Evolutionary conservation across 1,140 invertebrate genomes (phyloP), one percentile per base, ranked within the genome.

Genomic region (Tribolium madens): DNA sequence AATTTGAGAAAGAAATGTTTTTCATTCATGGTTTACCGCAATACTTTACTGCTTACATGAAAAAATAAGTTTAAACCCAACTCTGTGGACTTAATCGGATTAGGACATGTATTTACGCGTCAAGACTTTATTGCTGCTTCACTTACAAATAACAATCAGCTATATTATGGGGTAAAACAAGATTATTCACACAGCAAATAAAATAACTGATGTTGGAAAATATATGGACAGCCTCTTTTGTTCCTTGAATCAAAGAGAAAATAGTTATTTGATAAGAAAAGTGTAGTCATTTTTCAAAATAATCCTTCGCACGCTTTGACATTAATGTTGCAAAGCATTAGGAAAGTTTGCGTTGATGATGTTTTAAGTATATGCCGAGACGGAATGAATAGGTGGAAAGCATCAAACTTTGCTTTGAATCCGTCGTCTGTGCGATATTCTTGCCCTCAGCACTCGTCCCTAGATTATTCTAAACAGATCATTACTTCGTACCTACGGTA

Each of bases 401-500:
- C 18, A 57, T 21, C 15, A 57, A 57, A 57, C 3, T 57, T 57
- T 57, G 15, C 15, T 57, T 26, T 18, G 18, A 57, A 57, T 57
- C 10, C 52, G 52, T 18, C 52, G 50, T 12, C 14, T 12, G 12
- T 13, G 53, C 53, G 53, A 26, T 26, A 26, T 26, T 26, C n/a
- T 7, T 12, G 10, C 26, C 21, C 15, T 53, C 52, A 53, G 26
- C 21, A 9, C 57, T 26, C 57, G n/a, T 64, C 57, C 26, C 57
- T 26, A 64, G 57, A 64, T 64, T 64, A 64, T 64, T 64, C 57
- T 64, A 64, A 64, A 64, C 57, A 64, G 57, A 64, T 64, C 57
- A 64, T 64, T 64, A 64, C 57, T 64, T 33, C 57, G 57, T 64
- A 64, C 57, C 57, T 64, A 64, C 21, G 57, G 57, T 64, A 64